Evolutionary conservation across 2,113 vertebrate species (phyloP), one percentile per base, ranked within the genome.

Genomic region (Tichodroma muraria): DNA sequence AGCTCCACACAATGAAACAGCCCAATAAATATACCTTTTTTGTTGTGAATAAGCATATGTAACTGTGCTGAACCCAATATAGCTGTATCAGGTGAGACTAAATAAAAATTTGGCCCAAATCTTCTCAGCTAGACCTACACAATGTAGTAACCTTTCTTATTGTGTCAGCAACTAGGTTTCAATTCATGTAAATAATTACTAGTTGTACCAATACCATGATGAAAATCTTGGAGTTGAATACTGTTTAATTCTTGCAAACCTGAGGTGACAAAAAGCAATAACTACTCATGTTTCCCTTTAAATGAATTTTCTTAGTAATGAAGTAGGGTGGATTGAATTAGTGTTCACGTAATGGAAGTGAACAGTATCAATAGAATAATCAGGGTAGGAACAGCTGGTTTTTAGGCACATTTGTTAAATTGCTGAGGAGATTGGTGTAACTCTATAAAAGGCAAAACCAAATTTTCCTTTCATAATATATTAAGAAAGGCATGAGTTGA

Each of bases 401-500:
- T 89, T 83, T 21, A 57, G 72, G 15, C 1, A 33, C 4, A 24
- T 57, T 82, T 75, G 3, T 33, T 84, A 60, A 87, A 70, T 33
- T 52, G 9, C 4, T 72, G 19, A 60, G 24, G 24, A 82, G 68
- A 60, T 11, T 47, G 7, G 3, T 71, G 17, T 35, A 64, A 5
- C 10, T 59, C 7, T 33, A 12, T 47, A 45, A 77, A 85, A 66
- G 4, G 13, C 1, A 73, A 73, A 76, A 11, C 3, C 3, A 73
- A 49, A 18, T 33, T 44, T 71, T 71, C 6, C 3, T 75, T 80
- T 50, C 12, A 80, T 66, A 40, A 77, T 33, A 54, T 28, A 40
- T 47, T 6, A 2, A 15, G 49, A 47, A 66, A 40, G 4, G 2
- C 2, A 24, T 6, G 0, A 20, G 1, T 18, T 64, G 28, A 84